Evolutionary conservation across 2,888 invertebrate species (phyloP).

Genomic region (Cheilosia urbana): DNA sequence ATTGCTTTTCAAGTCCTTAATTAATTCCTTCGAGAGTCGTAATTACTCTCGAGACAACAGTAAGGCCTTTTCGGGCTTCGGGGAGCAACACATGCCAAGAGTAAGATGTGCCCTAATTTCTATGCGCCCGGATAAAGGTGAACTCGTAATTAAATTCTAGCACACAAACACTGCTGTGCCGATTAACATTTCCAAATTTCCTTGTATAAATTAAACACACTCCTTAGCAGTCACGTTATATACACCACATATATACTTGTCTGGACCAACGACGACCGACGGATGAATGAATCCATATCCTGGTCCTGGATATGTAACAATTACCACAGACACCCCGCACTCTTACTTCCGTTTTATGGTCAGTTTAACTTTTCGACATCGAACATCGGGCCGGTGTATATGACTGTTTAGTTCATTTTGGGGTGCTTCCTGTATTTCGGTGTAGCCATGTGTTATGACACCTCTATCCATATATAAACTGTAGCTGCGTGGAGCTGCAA

Average conservation of each 20-base stretch:
- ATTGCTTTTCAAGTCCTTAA: conserved; percentile 44
- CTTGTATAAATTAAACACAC: conserved; percentile 38
- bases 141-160: conserved; percentile 64
- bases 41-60: conserved; percentile 42
- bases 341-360: conserved; percentile 30
- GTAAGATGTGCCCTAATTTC: conserved; percentile 8
- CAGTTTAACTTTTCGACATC: conserved; percentile 45
- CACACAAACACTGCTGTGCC: conserved; percentile 33
- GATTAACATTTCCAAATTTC: conserved; percentile 55
- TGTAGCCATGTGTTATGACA: conserved; percentile 35
- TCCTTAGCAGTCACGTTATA: background rate
- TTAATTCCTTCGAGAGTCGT: conserved; percentile 45
- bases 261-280: conserved; percentile 18
- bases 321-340: conserved; percentile 35
- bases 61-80: background rate
- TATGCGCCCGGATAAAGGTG: conserved; percentile 19
- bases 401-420: conserved; percentile 50
- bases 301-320: conserved; percentile 62
- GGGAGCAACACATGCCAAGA: conserved; percentile 16
- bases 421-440: conserved; percentile 18
- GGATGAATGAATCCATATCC: conserved; percentile 50
- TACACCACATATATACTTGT: background rate
- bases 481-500: background rate
- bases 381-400: conserved; percentile 25
- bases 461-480: background rate